Evolutionary conservation across 2,888 invertebrate genomes (phyloP).

Genomic region (Thera obeliscata): DNA sequence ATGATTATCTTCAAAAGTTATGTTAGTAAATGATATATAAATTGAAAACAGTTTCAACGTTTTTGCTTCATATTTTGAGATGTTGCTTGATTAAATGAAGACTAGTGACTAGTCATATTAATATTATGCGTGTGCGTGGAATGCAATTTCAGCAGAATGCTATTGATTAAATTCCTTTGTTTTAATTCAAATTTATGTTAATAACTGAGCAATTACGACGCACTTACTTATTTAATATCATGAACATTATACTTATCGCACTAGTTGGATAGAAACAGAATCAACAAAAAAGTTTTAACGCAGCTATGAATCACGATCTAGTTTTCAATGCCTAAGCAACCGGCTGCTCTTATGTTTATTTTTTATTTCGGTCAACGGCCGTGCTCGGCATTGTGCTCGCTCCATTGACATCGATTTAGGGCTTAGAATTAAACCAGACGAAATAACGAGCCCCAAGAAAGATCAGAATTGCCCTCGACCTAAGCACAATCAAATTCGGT

Average conservation of each 20-base stretch:
- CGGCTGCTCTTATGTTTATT: constrained; percentile 64
- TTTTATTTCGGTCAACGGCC: constrained; percentile 81
- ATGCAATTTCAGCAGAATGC: neutral
- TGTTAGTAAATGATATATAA: neutral
- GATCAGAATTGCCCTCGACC: constrained; percentile 14
- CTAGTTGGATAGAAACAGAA: constrained; percentile 19
- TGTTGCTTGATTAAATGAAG: neutral
- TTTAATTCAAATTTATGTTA: constrained; percentile 23
- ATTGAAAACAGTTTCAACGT: neutral
- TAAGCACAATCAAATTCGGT: constrained; percentile 33
- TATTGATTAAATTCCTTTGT: constrained; percentile 14
- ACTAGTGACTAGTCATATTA: neutral
- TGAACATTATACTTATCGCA: constrained; percentile 13
- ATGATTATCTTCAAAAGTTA: too few species aligned
- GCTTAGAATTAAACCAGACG: constrained; percentile 62
- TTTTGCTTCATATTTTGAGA: neutral
- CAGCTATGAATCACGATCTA: constrained; percentile 63
- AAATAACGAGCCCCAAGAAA: constrained; percentile 41
- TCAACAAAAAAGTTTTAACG: constrained; percentile 39
- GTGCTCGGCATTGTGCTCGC: constrained; percentile 65
- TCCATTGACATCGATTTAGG: constrained; percentile 78
- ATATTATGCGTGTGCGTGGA: neutral
- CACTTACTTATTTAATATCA: constrained; percentile 7
- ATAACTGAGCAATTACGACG: constrained; percentile 13
- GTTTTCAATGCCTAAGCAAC: constrained; percentile 67